Percentiles rank a stretch among this genome's conserved stretches.
Evolutionary conservation across 2,797 vertebrate species (phyloP).

Genomic region (Lutjanus campechanus): DNA sequence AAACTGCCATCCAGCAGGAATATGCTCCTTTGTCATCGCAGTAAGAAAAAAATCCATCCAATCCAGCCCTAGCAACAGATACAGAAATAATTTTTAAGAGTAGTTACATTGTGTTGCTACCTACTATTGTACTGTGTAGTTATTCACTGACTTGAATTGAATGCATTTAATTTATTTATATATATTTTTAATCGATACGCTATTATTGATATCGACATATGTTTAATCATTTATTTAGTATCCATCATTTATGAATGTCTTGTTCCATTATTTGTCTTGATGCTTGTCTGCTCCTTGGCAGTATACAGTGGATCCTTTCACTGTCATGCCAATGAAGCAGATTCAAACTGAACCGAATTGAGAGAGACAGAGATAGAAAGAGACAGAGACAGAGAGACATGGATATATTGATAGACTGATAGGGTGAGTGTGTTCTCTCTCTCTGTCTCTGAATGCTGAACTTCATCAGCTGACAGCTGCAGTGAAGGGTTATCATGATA

Average conservation of each 20-base stretch:
- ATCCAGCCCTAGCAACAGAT: not conserved
- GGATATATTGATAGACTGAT: slow-evolving; percentile 69
- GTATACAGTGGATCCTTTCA: slow-evolving; percentile 27
- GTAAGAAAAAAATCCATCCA: too few species aligned
- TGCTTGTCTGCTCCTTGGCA: slow-evolving; percentile 42
- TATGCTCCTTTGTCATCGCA: too few species aligned
- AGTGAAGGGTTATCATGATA: slow-evolving; percentile 66
- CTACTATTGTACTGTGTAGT: not conserved
- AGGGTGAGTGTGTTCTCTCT: slow-evolving; percentile 44
- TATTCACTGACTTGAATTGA: slow-evolving; percentile 14
- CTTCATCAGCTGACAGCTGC: slow-evolving; percentile 68
- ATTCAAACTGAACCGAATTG: slow-evolving; percentile 66
- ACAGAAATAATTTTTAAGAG: not conserved
- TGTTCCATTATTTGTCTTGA: slow-evolving; percentile 52
- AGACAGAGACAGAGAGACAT: slow-evolving; percentile 61
- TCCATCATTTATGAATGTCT: slow-evolving; percentile 50
- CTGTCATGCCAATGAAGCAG: slow-evolving; percentile 48
- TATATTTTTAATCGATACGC: not conserved
- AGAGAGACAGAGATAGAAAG: slow-evolving; percentile 66
- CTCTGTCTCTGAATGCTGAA: slow-evolving; percentile 55
- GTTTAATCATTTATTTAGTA: slow-evolving; percentile 51
- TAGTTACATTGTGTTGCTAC: not conserved
- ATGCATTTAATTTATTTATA: slow-evolving; percentile 19
- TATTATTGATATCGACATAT: slow-evolving; percentile 51
- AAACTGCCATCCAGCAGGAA: too few species aligned